phyloP scores from a whole-genome alignment of 2,888 invertebrate genomes.

The Melipona beecheii region DNA sequence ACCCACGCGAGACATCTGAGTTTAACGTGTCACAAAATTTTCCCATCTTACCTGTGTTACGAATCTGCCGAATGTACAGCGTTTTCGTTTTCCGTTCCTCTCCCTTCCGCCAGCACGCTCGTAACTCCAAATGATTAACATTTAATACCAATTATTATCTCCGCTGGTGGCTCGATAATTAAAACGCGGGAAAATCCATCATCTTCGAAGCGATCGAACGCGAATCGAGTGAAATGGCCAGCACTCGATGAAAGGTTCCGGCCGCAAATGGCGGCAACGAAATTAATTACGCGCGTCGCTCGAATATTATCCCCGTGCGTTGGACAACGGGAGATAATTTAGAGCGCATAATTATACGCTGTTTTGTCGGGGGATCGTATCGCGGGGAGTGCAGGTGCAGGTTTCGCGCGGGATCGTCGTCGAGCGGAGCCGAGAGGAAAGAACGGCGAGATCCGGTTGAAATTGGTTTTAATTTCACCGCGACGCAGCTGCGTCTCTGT shows the following conservation, averaged over 20 bases:
- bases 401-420: too few relatives aligned
- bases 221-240: neutral
- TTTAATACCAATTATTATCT: too few relatives aligned
- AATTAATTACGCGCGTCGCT: constrained; percentile 33
- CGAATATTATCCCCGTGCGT: constrained; percentile 25
- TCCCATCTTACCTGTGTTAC: too few relatives aligned
- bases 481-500: constrained; percentile 15
- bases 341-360: constrained; percentile 25
- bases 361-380: neutral
- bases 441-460: neutral
- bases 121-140: too few relatives aligned
- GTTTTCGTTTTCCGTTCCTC: too few relatives aligned
- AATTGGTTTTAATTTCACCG: constrained; percentile 46
- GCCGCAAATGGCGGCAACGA: neutral
- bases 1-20: too few relatives aligned
- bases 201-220: neutral
- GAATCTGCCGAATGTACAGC: too few relatives aligned
- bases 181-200: too few relatives aligned
- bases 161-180: too few relatives aligned
- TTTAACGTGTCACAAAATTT: too few relatives aligned
- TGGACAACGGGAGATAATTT: constrained; percentile 27
- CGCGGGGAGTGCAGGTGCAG: neutral
- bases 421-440: neutral
- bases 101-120: too few relatives aligned
- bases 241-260: neutral